Evolutionary conservation across 2,888 invertebrate genomes (phyloP), one percentile per base, ranked within the genome.

Genomic region (Galeruca laticollis): DNA sequence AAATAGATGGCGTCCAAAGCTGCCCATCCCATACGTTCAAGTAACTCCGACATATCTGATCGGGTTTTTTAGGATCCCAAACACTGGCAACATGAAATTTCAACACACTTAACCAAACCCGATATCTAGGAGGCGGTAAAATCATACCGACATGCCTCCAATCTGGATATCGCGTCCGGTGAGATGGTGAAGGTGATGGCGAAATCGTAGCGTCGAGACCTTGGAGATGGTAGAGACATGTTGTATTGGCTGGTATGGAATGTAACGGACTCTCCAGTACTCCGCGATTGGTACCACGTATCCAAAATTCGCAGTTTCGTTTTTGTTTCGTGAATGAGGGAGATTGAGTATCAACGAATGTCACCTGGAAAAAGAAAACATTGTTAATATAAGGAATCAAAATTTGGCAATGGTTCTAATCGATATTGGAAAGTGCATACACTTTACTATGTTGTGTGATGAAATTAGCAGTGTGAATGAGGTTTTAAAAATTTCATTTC

Each of bases 11-110:
- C 80, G 91, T 90, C 79, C 93, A 89, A 80, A 94, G 87, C 59
- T 93, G 93, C 2, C 95, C 95, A 82, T 95, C 95, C 95, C 95
- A 95, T 77, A 95, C 91, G 86, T 94, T 93, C 78, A 95, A 87
- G 86, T 94, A 93, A 73, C 94, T 94, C 51, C 92, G 90, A 83
- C 95, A 95, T 77, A 94, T 92, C 80, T 92, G 92, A 78, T 89
- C 89, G 2, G 90, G 89, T 76, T 91, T 89, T 78, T 91, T 89
- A 8, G 91, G 89, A 80, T 89, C 89, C 72, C 89, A 86, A 61
- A 89, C 87, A 67, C 89, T 89, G 74, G 91, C 91, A 5, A 78
- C 79, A 86, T 94, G 93, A 86, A 95, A 95, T 87, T 95, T 95
- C 76, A 95, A 88, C 78, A 95, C 91, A 6, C 94, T 94, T 76